Base-by-base conservation (phyloP, 1,140 invertebrate species). In the Theocolax elegans region DNA sequence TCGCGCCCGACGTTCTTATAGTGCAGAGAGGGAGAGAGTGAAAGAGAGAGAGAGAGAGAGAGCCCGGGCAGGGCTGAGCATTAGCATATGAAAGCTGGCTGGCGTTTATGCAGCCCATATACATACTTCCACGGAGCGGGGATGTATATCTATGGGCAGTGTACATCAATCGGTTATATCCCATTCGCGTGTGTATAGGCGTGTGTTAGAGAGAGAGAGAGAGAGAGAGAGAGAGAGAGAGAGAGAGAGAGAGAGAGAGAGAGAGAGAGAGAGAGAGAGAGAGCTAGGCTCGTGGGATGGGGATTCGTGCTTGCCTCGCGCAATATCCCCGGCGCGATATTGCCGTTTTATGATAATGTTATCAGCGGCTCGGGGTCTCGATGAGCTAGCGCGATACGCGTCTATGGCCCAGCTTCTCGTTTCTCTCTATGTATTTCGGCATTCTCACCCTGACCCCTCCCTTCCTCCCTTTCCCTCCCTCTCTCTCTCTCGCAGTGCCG, bases 281-380 rank as follows among this genome's bases (percentile, higher is more conserved):
- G n/a, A n/a, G n/a, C n/a, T n/a, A 19, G 21, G 38, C 63, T 35
- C 21, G 44, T 46, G 49, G 71, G 46, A 63, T 63, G 51, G 67
- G 58, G n/a, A 29, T 56, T 1, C n/a, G 54, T 23, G 54, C 40
- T 21, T 2, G 67, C 53, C 56, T 40, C 19, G 48, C 62, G 68
- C 78, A 78, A 81, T 79, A 79, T 80, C 72, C 77, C 71, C 73
- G 67, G 71, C 79, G 77, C 79, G 78, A 83, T 86, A 86, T 85
- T 85, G 83, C 83, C 79, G 72, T 84, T 85, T 86, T 86, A 86
- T 86, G 83, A 85, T 85, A 86, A 86, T 86, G 84, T 83, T 85
- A 85, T 86, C 83, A 84, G 81, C 78, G 77, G 31, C 74, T 71
- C 66, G 74, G 79, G 54, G 73, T 80, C 69, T 76, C 80, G 81